phyloP scores from a whole-genome alignment of 2,113 vertebrate species.

The Arvicanthis niloticus region DNA sequence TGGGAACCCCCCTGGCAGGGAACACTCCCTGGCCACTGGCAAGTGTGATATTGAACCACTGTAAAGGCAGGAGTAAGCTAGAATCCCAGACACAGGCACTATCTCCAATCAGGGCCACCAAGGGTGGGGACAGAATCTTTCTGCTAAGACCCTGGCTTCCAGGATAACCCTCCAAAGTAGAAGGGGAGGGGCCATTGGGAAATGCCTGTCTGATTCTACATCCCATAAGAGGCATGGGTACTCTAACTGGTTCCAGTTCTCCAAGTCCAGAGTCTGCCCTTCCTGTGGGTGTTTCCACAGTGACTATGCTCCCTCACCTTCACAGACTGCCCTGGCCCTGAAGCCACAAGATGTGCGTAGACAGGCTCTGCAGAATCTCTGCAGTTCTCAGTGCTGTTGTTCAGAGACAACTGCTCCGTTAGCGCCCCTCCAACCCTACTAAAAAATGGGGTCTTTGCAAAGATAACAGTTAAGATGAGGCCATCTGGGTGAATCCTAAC shows the following conservation, averaged over 20 bases:
- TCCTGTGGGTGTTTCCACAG: neutral
- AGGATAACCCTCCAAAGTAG: neutral
- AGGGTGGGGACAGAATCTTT: neutral
- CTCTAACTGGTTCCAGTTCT: neutral
- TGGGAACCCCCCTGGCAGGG: neutral
- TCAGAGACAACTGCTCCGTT: neutral
- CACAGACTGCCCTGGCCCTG: neutral
- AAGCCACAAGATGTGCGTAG: fast-evolving
- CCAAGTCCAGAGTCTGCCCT: neutral
- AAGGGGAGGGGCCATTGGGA: neutral
- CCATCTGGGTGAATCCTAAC: too few relatives aligned
- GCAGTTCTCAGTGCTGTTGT: neutral
- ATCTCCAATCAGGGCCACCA: neutral
- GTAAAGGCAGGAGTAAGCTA: neutral
- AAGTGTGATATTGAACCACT: fast-evolving
- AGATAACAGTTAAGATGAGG: neutral
- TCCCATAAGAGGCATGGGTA: neutral
- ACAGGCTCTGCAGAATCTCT: fast-evolving
- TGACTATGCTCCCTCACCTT: neutral
- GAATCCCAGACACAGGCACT: neutral
- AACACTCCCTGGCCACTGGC: neutral
- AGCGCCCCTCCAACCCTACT: fast-evolving
- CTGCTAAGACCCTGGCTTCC: neutral
- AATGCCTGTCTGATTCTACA: neutral
- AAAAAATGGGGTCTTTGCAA: neutral